These are phyloP conservation scores for Beroe ovata DNA, from an alignment of 37 sponge, comb jelly and placozoan genomes.

Conservation along the genomic window DNA sequence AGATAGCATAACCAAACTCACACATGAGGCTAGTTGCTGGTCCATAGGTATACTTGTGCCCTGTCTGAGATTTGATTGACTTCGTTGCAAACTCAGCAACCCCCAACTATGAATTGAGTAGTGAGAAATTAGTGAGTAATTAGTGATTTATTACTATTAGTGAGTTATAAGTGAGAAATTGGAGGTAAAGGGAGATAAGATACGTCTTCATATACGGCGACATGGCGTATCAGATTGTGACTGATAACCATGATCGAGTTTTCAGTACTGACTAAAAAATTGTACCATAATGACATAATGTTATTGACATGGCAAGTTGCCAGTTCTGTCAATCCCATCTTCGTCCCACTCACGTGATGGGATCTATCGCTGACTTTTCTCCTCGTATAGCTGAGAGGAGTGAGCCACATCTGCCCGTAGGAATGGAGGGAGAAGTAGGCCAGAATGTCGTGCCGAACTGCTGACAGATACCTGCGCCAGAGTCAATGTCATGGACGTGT, in stretches of 20 bases:
- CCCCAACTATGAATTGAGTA: constrained; percentile 7
- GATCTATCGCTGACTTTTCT: constrained; percentile 3
- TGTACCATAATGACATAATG: too few relatives aligned
- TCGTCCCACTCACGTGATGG: constrained; percentile 35
- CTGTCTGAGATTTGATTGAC: not conserved
- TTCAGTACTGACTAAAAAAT: too few relatives aligned
- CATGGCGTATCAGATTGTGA: too few relatives aligned
- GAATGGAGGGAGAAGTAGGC: constrained; percentile 64
- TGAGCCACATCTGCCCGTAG: constrained; percentile 67
- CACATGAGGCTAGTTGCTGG: constrained; percentile 62
- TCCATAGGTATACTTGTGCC: constrained; percentile 16
- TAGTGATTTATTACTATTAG: not conserved
- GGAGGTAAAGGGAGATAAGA: too few relatives aligned
- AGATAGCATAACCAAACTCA: constrained; percentile 2
- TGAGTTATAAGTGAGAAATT: too few relatives aligned
- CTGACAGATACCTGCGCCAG: constrained; percentile 8
- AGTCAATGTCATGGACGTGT: not conserved
- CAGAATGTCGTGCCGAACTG: constrained; percentile 13
- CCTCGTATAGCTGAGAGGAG: constrained; percentile 59
- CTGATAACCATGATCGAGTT: too few relatives aligned
- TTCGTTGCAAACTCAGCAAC: constrained; percentile 22
- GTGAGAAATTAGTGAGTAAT: not conserved
- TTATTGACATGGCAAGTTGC: too few relatives aligned
- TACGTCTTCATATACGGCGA: too few relatives aligned
- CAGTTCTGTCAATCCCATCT: too few relatives aligned